Evolutionary conservation across 2,888 invertebrate species (phyloP).

Genomic region (Tenthredo notha): DNA sequence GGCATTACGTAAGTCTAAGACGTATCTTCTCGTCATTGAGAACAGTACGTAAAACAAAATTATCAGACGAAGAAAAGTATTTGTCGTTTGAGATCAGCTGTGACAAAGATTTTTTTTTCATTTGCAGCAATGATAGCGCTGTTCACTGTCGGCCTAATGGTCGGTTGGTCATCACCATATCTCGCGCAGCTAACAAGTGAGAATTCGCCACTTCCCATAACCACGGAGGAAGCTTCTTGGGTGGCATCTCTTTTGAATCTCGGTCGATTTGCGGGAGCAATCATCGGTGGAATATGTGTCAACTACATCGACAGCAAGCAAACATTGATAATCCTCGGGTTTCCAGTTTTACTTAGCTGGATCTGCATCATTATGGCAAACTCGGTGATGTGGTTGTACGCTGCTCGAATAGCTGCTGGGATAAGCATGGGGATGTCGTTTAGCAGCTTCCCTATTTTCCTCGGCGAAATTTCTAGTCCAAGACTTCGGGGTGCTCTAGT

Average conservation of each 20-base stretch:
- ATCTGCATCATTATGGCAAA: conserved; percentile 61
- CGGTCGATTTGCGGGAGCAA: conserved; percentile 67
- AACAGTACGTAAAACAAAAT: not conserved
- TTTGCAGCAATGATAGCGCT: conserved; percentile 64
- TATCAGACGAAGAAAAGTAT: not conserved
- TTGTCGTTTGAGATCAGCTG: not conserved
- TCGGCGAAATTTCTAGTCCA: conserved; percentile 69
- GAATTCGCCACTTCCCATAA: conserved; percentile 63
- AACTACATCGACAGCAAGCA: conserved; percentile 67
- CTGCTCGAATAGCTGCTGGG: conserved; percentile 61
- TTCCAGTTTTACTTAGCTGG: conserved; percentile 65
- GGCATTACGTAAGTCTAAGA: too few species aligned
- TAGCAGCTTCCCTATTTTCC: conserved; percentile 67
- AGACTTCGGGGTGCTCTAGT: conserved; percentile 67
- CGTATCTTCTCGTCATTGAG: too few species aligned
- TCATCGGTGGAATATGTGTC: conserved; percentile 62
- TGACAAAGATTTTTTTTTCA: not conserved
- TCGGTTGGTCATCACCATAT: conserved; percentile 70
- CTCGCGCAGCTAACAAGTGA: conserved; percentile 61
- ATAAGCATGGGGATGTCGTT: conserved; percentile 65
- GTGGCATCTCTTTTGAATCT: conserved; percentile 68
- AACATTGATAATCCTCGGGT: conserved; percentile 61
- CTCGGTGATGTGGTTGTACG: conserved; percentile 62
- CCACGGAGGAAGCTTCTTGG: conserved; percentile 67
- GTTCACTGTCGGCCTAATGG: conserved; percentile 63